phyloP scores from a whole-genome alignment of 2,113 vertebrate species.

The Mesembrinibis cayennensis region DNA sequence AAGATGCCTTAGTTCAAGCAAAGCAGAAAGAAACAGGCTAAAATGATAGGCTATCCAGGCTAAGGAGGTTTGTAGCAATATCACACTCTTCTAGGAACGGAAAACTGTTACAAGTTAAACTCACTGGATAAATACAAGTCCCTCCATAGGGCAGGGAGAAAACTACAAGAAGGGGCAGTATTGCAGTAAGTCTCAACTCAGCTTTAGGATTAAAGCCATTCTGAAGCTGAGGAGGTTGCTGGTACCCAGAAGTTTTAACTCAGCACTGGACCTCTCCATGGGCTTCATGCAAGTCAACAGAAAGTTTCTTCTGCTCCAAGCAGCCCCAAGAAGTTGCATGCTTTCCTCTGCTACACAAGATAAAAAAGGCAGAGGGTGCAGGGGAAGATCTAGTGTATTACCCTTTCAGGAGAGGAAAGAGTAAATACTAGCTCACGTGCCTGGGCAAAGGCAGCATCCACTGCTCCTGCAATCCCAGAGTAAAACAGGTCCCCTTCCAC shows the following conservation, averaged over 20 bases:
- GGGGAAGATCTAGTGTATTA: background rate
- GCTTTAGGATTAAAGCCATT: background rate
- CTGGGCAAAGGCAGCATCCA: background rate
- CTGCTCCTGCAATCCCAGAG: background rate
- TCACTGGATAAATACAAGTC: background rate
- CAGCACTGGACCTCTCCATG: background rate
- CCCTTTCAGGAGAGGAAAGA: background rate
- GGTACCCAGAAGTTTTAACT: background rate
- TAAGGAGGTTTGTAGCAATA: background rate
- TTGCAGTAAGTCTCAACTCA: background rate
- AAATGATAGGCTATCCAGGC: background rate
- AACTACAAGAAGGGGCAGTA: background rate
- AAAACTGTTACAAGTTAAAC: background rate
- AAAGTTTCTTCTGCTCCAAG: background rate
- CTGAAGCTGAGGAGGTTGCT: background rate
- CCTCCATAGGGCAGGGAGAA: background rate
- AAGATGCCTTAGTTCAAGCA: background rate
- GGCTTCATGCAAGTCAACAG: background rate
- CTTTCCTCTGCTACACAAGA: background rate
- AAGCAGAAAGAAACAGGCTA: background rate
- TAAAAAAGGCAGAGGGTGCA: background rate
- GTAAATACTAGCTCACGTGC: background rate
- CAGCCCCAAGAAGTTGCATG: background rate
- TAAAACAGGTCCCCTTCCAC: background rate
- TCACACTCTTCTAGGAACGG: accelerated